These are phyloP conservation scores for Cephus pulcher DNA, from an alignment of 2,888 invertebrate genomes.

Conservation along the genomic window DNA sequence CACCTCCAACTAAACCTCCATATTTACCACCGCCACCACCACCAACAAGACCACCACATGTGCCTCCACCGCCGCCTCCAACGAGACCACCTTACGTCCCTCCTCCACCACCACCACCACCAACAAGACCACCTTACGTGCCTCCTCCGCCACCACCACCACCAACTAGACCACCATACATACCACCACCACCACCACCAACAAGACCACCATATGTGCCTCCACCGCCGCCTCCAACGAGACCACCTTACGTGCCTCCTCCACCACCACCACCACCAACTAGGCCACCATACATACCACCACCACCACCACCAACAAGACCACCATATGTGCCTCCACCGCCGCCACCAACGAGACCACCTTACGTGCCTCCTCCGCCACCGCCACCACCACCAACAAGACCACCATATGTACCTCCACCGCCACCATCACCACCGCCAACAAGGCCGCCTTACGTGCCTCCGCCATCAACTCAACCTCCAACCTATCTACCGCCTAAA, in stretches of 20 bases:
- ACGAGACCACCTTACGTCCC: slow-evolving; percentile 14
- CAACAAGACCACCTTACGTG: slow-evolving; percentile 15
- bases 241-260: slow-evolving; percentile 11
- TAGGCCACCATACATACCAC: slow-evolving; percentile 45
- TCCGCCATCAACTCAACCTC: slow-evolving; percentile 1
- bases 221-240: slow-evolving; percentile 5
- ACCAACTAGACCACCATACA: slow-evolving; percentile 29
- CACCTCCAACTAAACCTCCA: slow-evolving; percentile 9
- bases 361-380: neutral
- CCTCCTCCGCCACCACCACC: slow-evolving; percentile 5
- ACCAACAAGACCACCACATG: slow-evolving; percentile 21
- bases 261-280: slow-evolving; percentile 12
- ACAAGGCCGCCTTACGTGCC: slow-evolving; percentile 20
- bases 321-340: slow-evolving; percentile 24
- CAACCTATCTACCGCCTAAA: slow-evolving; percentile 17
- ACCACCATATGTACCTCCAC: slow-evolving; percentile 24
- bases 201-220: neutral
- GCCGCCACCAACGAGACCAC: slow-evolving; percentile 14
- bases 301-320: slow-evolving; percentile 13
- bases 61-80: slow-evolving; percentile 25
- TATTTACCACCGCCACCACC: slow-evolving; percentile 20
- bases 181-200: neutral
- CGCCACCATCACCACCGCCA: slow-evolving; percentile 27
- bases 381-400: neutral
- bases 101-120: slow-evolving; percentile 18